Conservation (phyloP, 2,113 vertebrate species). For the Spilogale gracilis region DNA sequence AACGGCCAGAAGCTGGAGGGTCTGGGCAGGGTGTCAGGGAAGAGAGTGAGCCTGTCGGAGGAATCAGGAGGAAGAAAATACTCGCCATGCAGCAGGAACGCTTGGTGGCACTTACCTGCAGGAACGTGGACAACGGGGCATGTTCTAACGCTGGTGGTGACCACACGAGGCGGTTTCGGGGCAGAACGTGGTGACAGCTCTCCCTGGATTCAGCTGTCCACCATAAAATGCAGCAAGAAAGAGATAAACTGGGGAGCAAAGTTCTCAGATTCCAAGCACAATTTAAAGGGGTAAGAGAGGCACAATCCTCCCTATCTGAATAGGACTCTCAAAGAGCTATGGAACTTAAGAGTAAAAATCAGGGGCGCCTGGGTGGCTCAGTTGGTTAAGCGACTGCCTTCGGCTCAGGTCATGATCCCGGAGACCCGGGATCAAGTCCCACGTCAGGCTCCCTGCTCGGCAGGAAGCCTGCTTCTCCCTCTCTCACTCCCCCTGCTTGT, state of each 20-base stretch:
- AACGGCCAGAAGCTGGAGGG: neutral
- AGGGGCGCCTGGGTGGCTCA: too few relatives aligned
- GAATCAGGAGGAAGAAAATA: neutral
- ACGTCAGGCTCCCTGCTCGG: too few relatives aligned
- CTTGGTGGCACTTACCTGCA: neutral
- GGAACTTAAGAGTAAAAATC: neutral
- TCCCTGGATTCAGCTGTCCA: neutral
- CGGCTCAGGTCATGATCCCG: too few relatives aligned
- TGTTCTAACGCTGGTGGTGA: neutral
- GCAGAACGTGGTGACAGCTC: neutral
- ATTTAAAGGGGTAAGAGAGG: neutral
- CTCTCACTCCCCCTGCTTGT: too few relatives aligned
- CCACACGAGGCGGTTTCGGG: neutral
- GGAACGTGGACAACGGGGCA: neutral
- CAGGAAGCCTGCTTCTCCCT: too few relatives aligned
- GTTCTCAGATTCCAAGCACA: neutral
- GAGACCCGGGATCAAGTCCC: too few relatives aligned
- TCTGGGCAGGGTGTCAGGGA: neutral
- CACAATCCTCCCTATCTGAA: neutral
- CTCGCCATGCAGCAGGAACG: accelerated
- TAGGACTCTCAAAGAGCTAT: neutral
- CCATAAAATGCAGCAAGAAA: neutral
- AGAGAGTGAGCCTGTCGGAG: neutral
- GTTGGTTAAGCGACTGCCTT: too few relatives aligned
- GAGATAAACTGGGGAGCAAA: neutral